Conservation (phyloP, 2,797 vertebrate species). For the Lycodopsis pacificus region DNA sequence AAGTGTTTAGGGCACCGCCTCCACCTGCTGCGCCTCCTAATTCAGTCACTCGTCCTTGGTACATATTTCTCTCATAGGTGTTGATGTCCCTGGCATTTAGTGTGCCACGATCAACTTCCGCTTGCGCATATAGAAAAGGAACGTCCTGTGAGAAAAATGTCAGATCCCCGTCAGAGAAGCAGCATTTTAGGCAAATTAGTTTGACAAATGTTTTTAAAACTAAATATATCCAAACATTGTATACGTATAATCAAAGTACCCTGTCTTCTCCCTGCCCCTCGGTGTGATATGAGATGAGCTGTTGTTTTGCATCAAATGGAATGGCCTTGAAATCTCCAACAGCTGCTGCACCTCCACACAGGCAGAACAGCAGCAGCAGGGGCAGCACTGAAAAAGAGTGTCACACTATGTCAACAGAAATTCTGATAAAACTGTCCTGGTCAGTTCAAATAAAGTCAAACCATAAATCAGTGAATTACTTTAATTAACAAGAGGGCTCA, state of each 20-base stretch:
- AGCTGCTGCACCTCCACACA: conserved; percentile 80
- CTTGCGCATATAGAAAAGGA: conserved; percentile 53
- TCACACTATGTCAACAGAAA: neutral
- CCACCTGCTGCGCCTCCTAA: neutral
- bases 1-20: neutral
- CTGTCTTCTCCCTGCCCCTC: conserved; percentile 93
- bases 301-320: conserved; percentile 81
- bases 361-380: conserved; percentile 90
- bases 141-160: conserved; percentile 59
- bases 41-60: neutral
- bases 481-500: neutral
- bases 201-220: neutral
- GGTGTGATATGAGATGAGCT: conserved; percentile 90
- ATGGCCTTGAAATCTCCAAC: conserved; percentile 82
- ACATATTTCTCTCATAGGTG: accelerated
- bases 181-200: neutral
- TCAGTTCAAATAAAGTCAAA: neutral
- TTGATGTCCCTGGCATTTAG: neutral
- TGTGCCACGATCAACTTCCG: conserved; percentile 15
- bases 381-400: conserved; percentile 86
- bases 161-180: conserved; percentile 3
- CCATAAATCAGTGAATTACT: neutral
- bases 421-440: neutral
- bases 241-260: conserved; percentile 71
- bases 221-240: neutral